Evolutionary conservation across 2,113 vertebrate genomes (phyloP), one percentile per base, ranked within the genome.

Genomic region (Cygnus buccinator): DNA sequence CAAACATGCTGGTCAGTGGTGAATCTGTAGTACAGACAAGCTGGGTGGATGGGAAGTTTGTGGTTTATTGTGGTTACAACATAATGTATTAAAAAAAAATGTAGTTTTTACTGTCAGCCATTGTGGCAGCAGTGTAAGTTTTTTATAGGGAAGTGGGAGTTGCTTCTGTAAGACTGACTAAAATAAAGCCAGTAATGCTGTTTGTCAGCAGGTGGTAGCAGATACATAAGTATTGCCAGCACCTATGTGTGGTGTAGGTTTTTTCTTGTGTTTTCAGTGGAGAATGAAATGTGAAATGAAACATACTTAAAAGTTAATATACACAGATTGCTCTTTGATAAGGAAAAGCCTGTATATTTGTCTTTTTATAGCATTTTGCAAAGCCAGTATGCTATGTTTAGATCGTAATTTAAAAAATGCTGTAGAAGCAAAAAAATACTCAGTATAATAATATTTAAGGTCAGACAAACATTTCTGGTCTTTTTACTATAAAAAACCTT

Each of bases 141-240:
- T 54, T 52, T 52, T 73, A 16, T 2, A n/a, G 28, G 23, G 8
- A 80, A 74, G 37, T 28, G 59, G 5, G 6, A 85, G 13, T 62
- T 90, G 16, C 52, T 94, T 67, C 26, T 85, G 70, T 31, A 55
- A 52, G n/a, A 52, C 4, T 50, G 37, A 17, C 52, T 68, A 29
- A 17, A 21, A 71, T 90, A 13, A 89, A 87, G 61, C 77, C 70
- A 87, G 4, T 96, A 90, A 87, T 59, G 10, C 28, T 93, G 37
- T 86, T 92, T 89, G 93, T 94, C 94, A 97, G 94, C 77, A 97
- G 96, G 73, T 94, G 96, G 96, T 94, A 97, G 94, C 61, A 97
- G 84, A 96, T 75, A 39, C 85, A 16, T 68, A 87, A 75, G 39
- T 85, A 94, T 79, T 92, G 48, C 11, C 44, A 73, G 29, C 52